phyloP scores from a whole-genome alignment of 2,888 invertebrate genomes.

The Heterodera filipjevi region DNA sequence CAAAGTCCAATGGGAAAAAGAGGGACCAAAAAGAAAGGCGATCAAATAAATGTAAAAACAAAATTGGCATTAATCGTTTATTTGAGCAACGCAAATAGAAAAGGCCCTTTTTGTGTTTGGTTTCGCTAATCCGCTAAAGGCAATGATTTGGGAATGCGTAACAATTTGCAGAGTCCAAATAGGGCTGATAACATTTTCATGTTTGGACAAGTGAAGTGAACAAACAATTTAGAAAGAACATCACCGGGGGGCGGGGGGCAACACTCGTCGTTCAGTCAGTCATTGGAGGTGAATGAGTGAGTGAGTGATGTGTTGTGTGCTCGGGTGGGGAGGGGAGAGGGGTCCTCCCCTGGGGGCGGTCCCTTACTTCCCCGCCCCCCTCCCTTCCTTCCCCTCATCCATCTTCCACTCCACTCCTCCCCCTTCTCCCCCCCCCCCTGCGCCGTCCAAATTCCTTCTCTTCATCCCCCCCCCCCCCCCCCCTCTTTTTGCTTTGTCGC shows the following conservation, averaged over 20 bases:
- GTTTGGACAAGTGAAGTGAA: conserved; percentile 9
- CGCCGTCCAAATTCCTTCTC: background rate
- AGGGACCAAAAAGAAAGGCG: no score
- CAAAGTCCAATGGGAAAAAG: background rate
- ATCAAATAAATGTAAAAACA: no score
- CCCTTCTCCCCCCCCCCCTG: background rate
- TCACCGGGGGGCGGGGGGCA: background rate
- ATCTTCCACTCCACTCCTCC: background rate
- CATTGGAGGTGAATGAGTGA: conserved; percentile 6
- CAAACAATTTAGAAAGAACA: conserved; percentile 9
- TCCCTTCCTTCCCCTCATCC: background rate
- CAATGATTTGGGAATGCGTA: background rate
- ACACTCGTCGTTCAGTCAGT: background rate
- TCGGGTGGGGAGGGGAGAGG: background rate
- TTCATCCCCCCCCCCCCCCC: background rate
- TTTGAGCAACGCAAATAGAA: no score
- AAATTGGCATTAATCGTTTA: no score
- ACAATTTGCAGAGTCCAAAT: background rate
- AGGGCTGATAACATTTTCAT: background rate
- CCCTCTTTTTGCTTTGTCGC: conserved; percentile 26
- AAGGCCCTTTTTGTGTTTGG: no score
- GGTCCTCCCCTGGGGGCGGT: background rate
- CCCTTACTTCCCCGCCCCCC: background rate
- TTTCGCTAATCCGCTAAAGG: background rate
- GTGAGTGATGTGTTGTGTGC: background rate